These are phyloP conservation scores for Drosophila rellima DNA, from an alignment of 2,888 invertebrate genomes.

Conservation along the genomic window DNA sequence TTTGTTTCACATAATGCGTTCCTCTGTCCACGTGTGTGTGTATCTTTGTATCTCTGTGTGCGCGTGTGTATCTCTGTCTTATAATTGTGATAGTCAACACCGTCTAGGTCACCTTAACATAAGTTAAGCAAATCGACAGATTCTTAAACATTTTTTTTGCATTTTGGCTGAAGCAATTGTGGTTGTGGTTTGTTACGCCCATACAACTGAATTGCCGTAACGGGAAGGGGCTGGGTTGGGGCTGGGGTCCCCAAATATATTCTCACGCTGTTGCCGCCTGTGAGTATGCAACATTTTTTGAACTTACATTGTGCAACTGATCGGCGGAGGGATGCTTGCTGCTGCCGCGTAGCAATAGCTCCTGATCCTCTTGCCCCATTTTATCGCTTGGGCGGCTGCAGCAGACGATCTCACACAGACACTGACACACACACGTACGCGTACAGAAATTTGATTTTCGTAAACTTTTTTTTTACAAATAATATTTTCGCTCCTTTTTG, in stretches of 20 bases:
- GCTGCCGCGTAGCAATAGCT: constrained; percentile 74
- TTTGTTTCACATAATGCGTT: constrained; percentile 42
- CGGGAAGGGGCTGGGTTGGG: too few relatives aligned
- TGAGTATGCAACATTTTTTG: constrained; percentile 30
- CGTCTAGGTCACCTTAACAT: constrained; percentile 12
- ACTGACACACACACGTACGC: constrained; percentile 1
- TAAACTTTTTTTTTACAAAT: neutral
- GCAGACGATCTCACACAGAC: neutral
- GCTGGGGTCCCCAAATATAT: constrained; percentile 19
- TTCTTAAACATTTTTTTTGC: constrained; percentile 26
- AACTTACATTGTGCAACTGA: constrained; percentile 79
- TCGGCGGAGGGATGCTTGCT: constrained; percentile 80
- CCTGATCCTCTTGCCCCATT: constrained; percentile 84
- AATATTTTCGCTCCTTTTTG: neutral
- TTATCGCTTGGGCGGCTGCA: constrained; percentile 12
- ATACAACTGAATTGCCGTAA: too few relatives aligned
- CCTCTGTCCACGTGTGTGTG: constrained; percentile 23
- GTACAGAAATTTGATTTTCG: constrained; percentile 11
- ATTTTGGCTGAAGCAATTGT: constrained; percentile 55
- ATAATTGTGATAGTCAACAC: constrained; percentile 8
- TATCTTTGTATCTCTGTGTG: neutral
- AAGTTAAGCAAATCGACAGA: constrained; percentile 26
- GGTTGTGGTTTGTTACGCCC: constrained; percentile 44
- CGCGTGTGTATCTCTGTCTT: neutral
- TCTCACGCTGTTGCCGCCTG: constrained; percentile 58